Evolutionary conservation across 2,888 invertebrate species (phyloP).

Genomic region (Dioctria linearis): DNA sequence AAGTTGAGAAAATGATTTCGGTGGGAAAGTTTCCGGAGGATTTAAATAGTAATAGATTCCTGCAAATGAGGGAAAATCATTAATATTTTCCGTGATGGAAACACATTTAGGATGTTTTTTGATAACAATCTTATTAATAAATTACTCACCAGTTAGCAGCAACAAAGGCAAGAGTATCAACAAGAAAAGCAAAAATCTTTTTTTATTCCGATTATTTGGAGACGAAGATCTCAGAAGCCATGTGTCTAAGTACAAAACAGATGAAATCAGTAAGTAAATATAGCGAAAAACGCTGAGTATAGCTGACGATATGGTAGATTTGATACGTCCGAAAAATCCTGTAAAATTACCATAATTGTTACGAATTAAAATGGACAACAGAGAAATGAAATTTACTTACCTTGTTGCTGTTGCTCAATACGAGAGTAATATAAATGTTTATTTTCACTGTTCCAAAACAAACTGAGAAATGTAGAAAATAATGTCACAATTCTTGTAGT

Average conservation of each 20-base stretch:
- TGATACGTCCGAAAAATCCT: slow-evolving; percentile 63
- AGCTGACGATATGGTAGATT: slow-evolving; percentile 61
- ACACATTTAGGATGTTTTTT: not conserved
- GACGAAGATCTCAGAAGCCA: slow-evolving; percentile 65
- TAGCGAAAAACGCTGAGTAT: slow-evolving; percentile 63
- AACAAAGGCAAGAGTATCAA: slow-evolving; percentile 74
- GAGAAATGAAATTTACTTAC: slow-evolving; percentile 27
- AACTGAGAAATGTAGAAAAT: slow-evolving; percentile 6
- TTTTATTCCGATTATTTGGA: slow-evolving; percentile 64
- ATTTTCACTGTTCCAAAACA: slow-evolving; percentile 5
- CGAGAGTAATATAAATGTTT: slow-evolving; percentile 14
- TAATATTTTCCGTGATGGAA: not conserved
- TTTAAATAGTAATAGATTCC: slow-evolving; percentile 69
- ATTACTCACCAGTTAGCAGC: slow-evolving; percentile 74
- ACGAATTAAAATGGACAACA: not conserved
- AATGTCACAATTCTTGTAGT: slow-evolving; percentile 63
- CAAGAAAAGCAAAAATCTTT: slow-evolving; percentile 67
- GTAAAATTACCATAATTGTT: slow-evolving; percentile 15
- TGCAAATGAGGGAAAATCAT: slow-evolving; percentile 61
- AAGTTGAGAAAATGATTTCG: slow-evolving; percentile 53
- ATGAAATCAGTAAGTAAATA: slow-evolving; percentile 66
- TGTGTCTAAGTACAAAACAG: slow-evolving; percentile 68
- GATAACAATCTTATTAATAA: not conserved
- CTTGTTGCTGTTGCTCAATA: slow-evolving; percentile 31
- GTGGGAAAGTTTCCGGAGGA: slow-evolving; percentile 69